phyloP scores from a whole-genome alignment of 2,888 invertebrate genomes.

The Nephrotoma flavescens region DNA sequence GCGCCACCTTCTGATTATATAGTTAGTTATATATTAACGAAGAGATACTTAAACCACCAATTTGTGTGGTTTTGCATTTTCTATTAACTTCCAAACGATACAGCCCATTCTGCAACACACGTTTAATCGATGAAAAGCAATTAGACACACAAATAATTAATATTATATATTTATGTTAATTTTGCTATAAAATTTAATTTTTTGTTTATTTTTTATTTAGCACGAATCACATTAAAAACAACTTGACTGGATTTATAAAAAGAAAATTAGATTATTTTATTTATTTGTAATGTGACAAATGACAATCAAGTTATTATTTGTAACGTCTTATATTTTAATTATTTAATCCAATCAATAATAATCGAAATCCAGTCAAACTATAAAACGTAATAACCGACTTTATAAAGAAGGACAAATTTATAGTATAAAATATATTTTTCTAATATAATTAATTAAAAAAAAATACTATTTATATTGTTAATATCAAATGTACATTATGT shows the following conservation, averaged over 20 bases:
- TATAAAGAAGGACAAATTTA: background rate
- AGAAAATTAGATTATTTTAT: background rate
- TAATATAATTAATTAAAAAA: background rate
- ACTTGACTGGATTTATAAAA: background rate
- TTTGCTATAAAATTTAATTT: background rate
- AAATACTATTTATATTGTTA: background rate
- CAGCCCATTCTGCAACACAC: no score
- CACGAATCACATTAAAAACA: background rate
- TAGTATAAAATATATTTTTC: background rate
- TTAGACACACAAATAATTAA: background rate
- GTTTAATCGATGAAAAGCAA: background rate
- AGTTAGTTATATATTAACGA: no score
- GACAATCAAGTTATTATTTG: background rate
- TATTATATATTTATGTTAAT: background rate
- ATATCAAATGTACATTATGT: background rate
- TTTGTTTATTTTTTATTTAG: background rate
- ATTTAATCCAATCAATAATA: background rate
- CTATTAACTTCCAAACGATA: no score
- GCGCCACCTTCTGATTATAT: no score
- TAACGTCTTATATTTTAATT: background rate
- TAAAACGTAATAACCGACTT: background rate
- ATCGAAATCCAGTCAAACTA: background rate
- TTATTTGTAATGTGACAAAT: background rate
- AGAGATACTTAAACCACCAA: no score
- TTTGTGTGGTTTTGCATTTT: no score